These are phyloP conservation scores for Pachycephala philippinensis DNA, from an alignment of 2,113 vertebrate species.

Conservation along the genomic window DNA sequence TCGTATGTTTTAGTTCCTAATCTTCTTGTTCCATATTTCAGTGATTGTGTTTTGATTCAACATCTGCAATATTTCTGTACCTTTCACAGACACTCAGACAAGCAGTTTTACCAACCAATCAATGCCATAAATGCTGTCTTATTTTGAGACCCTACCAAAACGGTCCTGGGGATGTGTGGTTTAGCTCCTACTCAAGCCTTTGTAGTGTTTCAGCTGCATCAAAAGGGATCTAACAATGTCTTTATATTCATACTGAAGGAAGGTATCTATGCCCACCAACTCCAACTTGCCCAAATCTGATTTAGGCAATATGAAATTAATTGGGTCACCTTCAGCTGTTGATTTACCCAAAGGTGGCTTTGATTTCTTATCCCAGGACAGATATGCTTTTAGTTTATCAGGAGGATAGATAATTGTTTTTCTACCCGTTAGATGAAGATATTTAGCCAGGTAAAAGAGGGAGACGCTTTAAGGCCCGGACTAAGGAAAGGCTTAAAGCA, in stretches of 20 bases:
- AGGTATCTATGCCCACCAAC: background rate
- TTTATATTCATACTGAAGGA: background rate
- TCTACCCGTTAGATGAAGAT: background rate
- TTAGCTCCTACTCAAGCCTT: background rate
- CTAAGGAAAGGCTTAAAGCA: background rate
- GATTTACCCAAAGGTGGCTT: background rate
- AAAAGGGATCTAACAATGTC: background rate
- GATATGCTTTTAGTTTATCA: background rate
- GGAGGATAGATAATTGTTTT: background rate
- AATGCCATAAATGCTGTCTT: background rate
- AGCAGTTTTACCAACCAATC: background rate
- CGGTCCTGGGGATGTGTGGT: rapidly evolving
- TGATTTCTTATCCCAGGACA: background rate
- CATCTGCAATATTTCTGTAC: background rate
- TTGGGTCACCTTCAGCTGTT: background rate
- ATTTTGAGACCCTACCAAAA: background rate
- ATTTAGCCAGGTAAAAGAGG: background rate
- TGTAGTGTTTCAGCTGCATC: background rate
- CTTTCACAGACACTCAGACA: background rate
- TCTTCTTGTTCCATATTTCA: background rate
- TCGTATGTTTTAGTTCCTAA: background rate
- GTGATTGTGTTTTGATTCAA: background rate
- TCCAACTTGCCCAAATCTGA: background rate
- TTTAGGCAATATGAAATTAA: background rate
- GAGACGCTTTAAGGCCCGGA: background rate